Conservation (phyloP, 2,797 vertebrate species). For the Chaunax sp. region DNA sequence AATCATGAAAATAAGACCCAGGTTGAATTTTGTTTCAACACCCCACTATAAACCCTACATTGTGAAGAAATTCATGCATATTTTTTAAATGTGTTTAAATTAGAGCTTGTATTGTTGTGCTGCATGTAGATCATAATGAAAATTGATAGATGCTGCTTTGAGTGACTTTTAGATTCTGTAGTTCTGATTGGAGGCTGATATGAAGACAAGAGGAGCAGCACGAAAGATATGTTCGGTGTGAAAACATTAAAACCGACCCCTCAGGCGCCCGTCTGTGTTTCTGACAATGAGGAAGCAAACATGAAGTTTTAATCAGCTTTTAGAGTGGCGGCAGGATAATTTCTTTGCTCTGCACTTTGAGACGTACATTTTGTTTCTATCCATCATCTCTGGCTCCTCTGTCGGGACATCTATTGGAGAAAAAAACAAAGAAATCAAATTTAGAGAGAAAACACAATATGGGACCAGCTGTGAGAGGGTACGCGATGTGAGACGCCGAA, state of each 20-base stretch:
- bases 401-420: background rate
- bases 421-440: constrained; percentile 26
- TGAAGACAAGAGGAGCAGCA: background rate
- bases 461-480: background rate
- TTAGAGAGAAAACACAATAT: constrained; percentile 9
- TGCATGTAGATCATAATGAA: background rate
- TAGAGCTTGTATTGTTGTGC: background rate
- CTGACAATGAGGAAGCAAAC: constrained; percentile 15
- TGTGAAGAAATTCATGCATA: too few relatives aligned
- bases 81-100: background rate
- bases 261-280: constrained; percentile 9
- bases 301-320: constrained; percentile 40
- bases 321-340: background rate
- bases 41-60: too few relatives aligned
- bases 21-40: too few relatives aligned
- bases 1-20: background rate
- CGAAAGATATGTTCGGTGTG: constrained; percentile 3
- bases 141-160: background rate
- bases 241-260: constrained; percentile 25
- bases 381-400: background rate
- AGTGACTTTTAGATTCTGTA: background rate
- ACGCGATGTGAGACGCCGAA: too few relatives aligned
- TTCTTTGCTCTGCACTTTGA: constrained; percentile 17
- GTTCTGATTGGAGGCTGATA: background rate
- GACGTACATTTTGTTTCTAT: constrained; percentile 26